Evolutionary conservation across 1,140 invertebrate species (phyloP), one percentile per base, ranked within the genome.

Genomic region (Eriocheir sinensis): DNA sequence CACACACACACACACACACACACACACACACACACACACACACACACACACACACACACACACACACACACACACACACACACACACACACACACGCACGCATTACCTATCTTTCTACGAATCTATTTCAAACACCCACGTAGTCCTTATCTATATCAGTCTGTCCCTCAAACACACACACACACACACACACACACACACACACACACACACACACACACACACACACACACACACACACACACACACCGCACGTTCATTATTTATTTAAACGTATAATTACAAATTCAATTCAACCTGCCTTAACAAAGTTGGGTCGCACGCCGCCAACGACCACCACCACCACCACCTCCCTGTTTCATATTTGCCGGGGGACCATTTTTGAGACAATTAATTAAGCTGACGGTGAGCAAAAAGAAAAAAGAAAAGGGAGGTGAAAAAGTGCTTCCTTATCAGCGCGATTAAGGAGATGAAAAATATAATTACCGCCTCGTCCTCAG

Each of bases 221-320:
- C 44, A 48, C 44, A 48, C 44, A 15, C 44, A 48, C 44, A 48
- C 44, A 48, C 44, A 15, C 44, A 48, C 44, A 48, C 44, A 72
- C 60, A n/a, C 60, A 21, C 60, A 21, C 12, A n/a, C 21, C 60
- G n/a, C 21, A 72, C 27, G n/a, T 72, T 21, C 60, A 72, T 72
- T 72, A 72, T 72, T 72, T 72, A 72, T 72, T 72, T 72, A 72
- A n/a, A 72, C 60, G 60, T 72, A n/a, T 72, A 72, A 72, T 72
- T 72, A 72, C 60, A 72, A 72, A 72, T 72, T 72, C 60, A 72
- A 72, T 72, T 72, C 27, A 72, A 72, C 60, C 27, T n/a, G 60
- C n/a, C 60, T 72, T 72, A 72, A 72, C n/a, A 72, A 72, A 72
- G 60, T n/a, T 72, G n/a, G 21, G 27, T n/a, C 60, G 48, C 48